A percentile compares a stretch with the other conserved stretches of the same genome.
Evolutionary conservation across 2,113 vertebrate genomes (phyloP).

Genomic region (Callopanchax toddi): DNA sequence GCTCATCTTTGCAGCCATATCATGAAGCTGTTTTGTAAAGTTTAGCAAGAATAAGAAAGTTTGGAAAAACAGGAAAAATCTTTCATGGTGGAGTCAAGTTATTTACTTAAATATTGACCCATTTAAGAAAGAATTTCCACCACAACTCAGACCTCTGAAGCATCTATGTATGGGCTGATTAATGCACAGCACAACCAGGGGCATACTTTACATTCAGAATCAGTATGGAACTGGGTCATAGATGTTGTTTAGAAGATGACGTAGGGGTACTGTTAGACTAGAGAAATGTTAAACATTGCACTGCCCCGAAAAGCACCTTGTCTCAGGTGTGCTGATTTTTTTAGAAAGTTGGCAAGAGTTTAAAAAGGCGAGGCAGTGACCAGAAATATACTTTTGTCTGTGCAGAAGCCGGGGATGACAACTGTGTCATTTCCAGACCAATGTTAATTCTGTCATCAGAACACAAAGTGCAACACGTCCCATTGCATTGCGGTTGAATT

Average conservation of each 20-base stretch:
- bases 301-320: constrained; percentile 1
- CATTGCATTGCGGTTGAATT: constrained; percentile 10
- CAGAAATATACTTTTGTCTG: constrained; percentile 25
- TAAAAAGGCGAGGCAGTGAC: constrained; percentile 3
- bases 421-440: constrained; percentile 36
- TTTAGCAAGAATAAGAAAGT: no score
- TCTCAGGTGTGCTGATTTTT: constrained; percentile 9
- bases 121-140: no score
- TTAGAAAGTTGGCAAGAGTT: constrained; percentile 1
- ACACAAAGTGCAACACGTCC: no score
- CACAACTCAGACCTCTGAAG: no score
- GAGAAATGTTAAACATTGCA: background rate
- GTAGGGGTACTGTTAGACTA: background rate
- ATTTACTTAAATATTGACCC: no score
- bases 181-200: no score
- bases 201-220: background rate
- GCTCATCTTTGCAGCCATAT: no score
- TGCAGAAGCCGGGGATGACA: no score
- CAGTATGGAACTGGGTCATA: background rate
- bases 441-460: constrained; percentile 13
- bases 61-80: no score
- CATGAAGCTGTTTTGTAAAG: no score
- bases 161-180: no score
- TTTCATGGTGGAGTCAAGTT: no score
- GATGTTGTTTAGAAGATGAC: background rate